Conservation (phyloP, 2,888 invertebrate genomes). For the Tenodera sinensis region DNA sequence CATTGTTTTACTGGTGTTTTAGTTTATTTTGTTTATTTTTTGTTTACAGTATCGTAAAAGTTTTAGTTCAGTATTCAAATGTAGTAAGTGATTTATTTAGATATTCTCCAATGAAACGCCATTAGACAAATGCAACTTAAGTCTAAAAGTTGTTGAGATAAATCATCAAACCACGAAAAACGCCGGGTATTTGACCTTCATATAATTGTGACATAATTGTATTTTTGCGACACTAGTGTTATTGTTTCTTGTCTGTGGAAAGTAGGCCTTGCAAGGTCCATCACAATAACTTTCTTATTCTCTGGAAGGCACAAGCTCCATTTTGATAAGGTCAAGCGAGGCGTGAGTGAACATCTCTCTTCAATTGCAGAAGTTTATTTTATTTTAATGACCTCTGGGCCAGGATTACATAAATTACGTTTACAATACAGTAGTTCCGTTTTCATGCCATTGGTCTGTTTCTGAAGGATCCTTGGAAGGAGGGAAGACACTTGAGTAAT, state of each 20-base stretch:
- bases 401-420: background rate
- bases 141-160: no score
- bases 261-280: background rate
- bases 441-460: background rate
- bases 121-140: no score
- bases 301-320: background rate
- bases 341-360: background rate
- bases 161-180: no score
- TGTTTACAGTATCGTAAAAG: no score
- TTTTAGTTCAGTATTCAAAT: no score
- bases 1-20: no score
- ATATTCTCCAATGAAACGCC: no score
- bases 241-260: background rate
- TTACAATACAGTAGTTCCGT: background rate
- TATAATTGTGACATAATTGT: no score
- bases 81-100: no score
- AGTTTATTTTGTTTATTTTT: no score
- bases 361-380: background rate
- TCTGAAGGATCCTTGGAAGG: background rate
- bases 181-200: no score
- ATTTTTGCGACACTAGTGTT: no score
- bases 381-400: background rate
- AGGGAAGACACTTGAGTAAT: background rate
- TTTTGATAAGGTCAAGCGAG: background rate
- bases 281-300: background rate